Conservation (phyloP, 2,797 vertebrate species). For the Scyliorhinus canicula region DNA sequence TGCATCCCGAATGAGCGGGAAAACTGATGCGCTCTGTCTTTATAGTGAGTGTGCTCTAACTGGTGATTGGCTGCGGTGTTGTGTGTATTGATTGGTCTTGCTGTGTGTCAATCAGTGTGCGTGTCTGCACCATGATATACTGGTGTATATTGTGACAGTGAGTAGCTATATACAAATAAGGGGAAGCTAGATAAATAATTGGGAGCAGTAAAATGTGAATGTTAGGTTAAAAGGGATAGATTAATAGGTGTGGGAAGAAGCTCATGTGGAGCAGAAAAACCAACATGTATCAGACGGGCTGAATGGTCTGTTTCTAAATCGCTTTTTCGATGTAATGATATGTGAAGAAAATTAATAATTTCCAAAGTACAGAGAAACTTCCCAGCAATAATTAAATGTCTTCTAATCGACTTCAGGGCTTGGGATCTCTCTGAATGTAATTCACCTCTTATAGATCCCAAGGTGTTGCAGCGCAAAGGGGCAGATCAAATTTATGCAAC, state of each 20-base stretch:
- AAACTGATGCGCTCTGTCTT: no score
- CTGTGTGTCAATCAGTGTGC: no score
- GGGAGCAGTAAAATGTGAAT: neutral
- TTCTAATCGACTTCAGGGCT: neutral
- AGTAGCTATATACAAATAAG: no score
- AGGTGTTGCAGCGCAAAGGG: neutral
- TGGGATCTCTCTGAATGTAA: neutral
- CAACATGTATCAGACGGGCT: neutral
- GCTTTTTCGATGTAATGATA: neutral
- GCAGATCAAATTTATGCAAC: neutral
- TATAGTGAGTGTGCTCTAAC: no score
- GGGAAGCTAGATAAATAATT: neutral
- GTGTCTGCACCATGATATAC: no score
- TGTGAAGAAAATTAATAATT: neutral
- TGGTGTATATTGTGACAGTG: no score
- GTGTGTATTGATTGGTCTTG: no score
- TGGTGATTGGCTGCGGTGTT: no score
- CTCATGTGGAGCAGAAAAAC: neutral
- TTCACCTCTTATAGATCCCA: neutral
- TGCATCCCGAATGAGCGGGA: no score
- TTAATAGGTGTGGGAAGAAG: neutral
- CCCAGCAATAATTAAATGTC: neutral
- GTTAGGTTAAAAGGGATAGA: neutral
- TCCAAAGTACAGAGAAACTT: neutral
- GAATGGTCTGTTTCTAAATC: no score